These are phyloP conservation scores for Laticauda colubrina DNA, from an alignment of 2,113 vertebrate species.

Conservation along the genomic window DNA sequence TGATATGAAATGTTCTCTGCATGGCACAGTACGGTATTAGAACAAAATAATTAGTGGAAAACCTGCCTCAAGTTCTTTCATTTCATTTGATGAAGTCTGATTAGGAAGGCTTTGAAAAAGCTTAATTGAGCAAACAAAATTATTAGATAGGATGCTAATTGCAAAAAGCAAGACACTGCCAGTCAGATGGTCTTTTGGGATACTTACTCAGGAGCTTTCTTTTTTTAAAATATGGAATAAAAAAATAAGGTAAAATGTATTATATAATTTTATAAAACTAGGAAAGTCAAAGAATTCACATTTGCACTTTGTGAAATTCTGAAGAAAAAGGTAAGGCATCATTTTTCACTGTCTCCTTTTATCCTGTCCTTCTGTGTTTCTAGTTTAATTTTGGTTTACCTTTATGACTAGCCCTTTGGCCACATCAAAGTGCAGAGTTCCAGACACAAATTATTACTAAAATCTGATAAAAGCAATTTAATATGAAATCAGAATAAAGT, in stretches of 20 bases:
- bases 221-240: not conserved
- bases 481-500: too few relatives aligned
- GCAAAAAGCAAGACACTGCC: not conserved
- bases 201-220: not conserved
- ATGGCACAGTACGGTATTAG: not conserved
- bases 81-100: not conserved
- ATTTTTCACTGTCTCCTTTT: not conserved
- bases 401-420: too few relatives aligned
- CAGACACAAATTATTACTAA: too few relatives aligned
- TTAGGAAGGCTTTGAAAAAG: not conserved
- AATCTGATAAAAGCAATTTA: too few relatives aligned
- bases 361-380: not conserved
- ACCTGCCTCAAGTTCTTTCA: not conserved
- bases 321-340: not conserved
- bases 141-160: not conserved
- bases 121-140: constrained; percentile 2
- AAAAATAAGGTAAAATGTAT: not conserved
- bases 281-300: not conserved
- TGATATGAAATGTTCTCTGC: constrained; percentile 12
- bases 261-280: not conserved
- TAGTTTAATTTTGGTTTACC: too few relatives aligned
- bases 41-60: constrained; percentile 24
- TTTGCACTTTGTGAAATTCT: not conserved
- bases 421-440: too few relatives aligned
- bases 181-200: not conserved